Conservation (phyloP, 1,140 invertebrate genomes). For the Diuraphis noxia region DNA sequence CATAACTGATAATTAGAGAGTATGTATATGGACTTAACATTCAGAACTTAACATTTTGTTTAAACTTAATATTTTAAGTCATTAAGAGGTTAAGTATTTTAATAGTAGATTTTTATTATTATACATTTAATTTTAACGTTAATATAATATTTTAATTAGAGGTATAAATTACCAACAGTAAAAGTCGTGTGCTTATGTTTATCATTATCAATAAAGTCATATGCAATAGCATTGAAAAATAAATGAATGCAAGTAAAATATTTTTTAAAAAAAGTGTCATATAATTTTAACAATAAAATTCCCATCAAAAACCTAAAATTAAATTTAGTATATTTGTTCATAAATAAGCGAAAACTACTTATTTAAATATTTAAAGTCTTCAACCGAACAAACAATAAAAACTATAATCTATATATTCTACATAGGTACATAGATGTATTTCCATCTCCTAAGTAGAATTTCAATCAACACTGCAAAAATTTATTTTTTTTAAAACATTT, state of each 20-base stretch:
- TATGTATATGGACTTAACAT: not conserved
- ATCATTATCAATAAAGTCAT: not conserved
- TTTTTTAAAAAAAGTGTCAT: too few relatives aligned
- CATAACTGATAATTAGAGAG: not conserved
- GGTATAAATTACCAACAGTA: not conserved
- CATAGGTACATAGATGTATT: not conserved
- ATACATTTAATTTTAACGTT: not conserved
- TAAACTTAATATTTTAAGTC: not conserved
- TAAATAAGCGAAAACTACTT: not conserved
- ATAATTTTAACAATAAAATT: not conserved
- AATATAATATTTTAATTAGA: not conserved
- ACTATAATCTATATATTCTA: not conserved
- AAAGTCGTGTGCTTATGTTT: not conserved
- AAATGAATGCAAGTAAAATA: not conserved
- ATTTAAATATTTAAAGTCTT: not conserved
- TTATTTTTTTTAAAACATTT: not conserved
- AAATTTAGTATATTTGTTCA: not conserved
- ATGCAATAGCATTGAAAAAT: not conserved
- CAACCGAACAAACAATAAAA: not conserved
- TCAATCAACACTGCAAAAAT: not conserved
- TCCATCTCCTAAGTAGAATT: not conserved
- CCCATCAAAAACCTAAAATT: not conserved
- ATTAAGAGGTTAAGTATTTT: not conserved
- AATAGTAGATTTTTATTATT: slow-evolving; percentile 6
- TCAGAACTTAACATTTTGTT: not conserved